Conservation (phyloP, 2,797 vertebrate species). For the Sternotherus odoratus region DNA sequence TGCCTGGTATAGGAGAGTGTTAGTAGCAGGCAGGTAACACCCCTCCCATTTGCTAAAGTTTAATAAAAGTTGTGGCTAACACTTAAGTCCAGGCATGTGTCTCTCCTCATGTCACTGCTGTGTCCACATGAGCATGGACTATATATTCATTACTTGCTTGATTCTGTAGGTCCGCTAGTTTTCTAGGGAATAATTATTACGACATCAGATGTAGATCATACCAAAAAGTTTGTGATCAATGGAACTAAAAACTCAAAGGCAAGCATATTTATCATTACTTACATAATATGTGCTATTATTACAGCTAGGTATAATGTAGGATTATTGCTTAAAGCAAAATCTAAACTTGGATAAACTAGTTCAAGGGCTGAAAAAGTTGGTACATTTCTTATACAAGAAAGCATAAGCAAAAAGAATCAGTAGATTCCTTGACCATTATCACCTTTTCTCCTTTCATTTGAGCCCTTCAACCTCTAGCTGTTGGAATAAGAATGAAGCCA, state of each 20-base stretch:
- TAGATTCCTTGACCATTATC: conserved; percentile 24
- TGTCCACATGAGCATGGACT: neutral
- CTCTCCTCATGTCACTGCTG: neutral
- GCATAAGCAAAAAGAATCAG: conserved; percentile 23
- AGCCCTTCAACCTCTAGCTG: conserved; percentile 54
- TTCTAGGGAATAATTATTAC: neutral
- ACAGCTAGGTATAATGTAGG: neutral
- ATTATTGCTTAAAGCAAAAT: neutral
- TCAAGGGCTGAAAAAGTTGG: neutral
- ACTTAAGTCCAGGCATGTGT: neutral
- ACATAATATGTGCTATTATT: neutral
- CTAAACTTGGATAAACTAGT: neutral
- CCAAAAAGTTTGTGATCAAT: neutral
- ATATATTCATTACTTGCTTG: neutral
- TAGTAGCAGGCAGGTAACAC: neutral
- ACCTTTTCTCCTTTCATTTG: conserved; percentile 24
- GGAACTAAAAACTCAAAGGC: neutral
- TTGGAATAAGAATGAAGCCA: conserved; percentile 38
- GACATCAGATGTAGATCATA: neutral
- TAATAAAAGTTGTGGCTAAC: neutral
- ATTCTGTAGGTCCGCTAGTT: neutral
- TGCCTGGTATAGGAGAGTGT: too few relatives aligned
- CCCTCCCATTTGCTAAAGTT: neutral
- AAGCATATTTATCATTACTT: neutral
- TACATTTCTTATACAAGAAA: conserved; percentile 1